Conservation (phyloP, 2,888 invertebrate species). For the Pardosa pseudoannulata region DNA sequence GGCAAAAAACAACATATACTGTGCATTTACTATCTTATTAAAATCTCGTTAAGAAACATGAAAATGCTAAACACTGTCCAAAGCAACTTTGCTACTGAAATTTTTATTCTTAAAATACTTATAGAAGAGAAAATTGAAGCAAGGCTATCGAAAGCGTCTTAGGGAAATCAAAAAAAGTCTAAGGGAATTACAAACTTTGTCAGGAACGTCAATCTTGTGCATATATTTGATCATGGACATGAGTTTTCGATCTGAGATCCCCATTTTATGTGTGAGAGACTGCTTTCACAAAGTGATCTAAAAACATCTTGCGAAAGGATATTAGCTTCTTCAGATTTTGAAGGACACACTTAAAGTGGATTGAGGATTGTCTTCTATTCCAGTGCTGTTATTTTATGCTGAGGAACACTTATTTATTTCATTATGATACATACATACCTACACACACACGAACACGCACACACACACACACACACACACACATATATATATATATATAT, state of each 20-base stretch:
- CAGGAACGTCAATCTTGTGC: constrained; percentile 44
- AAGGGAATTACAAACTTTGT: constrained; percentile 44
- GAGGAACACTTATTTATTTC: too few relatives aligned
- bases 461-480: too few relatives aligned
- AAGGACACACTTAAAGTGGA: constrained; percentile 4
- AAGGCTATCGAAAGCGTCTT: constrained; percentile 11
- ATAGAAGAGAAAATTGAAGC: constrained; percentile 36
- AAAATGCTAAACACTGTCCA: too few relatives aligned
- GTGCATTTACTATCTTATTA: too few relatives aligned
- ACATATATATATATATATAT: too few relatives aligned
- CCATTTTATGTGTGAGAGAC: constrained; percentile 14
- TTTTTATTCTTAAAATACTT: constrained; percentile 29
- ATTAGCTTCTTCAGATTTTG: constrained; percentile 61
- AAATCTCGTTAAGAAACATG: too few relatives aligned
- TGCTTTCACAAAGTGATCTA: constrained; percentile 39
- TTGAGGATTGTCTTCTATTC: too few relatives aligned
- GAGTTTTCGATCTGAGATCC: constrained; percentile 42
- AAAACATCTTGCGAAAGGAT: constrained; percentile 54
- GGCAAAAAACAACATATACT: too few relatives aligned
- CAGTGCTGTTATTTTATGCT: too few relatives aligned
- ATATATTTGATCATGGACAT: constrained; percentile 57
- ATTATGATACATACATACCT: too few relatives aligned
- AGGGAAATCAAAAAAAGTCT: constrained; percentile 40
- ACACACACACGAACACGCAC: too few relatives aligned
- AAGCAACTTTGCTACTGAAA: neutral